Evolutionary conservation across 1,140 invertebrate genomes (phyloP).

Genomic region (Himalopsyche phryganea): DNA sequence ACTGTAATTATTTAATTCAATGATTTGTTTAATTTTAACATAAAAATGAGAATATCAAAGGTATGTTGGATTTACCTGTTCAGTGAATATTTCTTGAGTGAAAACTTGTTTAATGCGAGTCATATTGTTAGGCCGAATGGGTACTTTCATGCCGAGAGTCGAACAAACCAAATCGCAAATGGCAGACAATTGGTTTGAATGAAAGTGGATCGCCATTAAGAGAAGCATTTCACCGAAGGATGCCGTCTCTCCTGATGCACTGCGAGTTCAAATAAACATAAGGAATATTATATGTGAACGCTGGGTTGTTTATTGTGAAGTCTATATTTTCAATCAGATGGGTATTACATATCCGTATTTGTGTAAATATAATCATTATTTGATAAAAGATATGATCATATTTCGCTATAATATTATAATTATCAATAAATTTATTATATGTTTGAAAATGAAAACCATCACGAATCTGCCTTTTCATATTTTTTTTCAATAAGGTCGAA

Average conservation of each 20-base stretch:
- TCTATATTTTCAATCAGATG: too few relatives aligned
- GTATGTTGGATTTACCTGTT: slow-evolving; percentile 66
- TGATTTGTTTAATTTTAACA: slow-evolving; percentile 10
- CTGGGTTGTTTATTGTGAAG: too few relatives aligned
- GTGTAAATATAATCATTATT: too few relatives aligned
- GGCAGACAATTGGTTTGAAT: slow-evolving; percentile 87
- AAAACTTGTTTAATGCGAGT: slow-evolving; percentile 92
- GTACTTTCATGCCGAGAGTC: slow-evolving; percentile 92
- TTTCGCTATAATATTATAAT: too few relatives aligned
- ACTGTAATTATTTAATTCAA: background rate
- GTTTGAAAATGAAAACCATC: too few relatives aligned
- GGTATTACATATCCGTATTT: too few relatives aligned
- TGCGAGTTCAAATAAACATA: slow-evolving; percentile 39
- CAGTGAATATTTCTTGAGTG: slow-evolving; percentile 95
- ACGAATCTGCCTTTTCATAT: too few relatives aligned
- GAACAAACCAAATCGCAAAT: slow-evolving; percentile 91
- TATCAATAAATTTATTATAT: too few relatives aligned
- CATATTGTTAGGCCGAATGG: slow-evolving; percentile 86
- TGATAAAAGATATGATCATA: too few relatives aligned
- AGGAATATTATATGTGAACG: too few relatives aligned
- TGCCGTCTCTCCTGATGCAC: slow-evolving; percentile 71
- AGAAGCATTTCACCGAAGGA: slow-evolving; percentile 96
- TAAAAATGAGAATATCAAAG: background rate
- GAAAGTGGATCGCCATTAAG: slow-evolving; percentile 94
- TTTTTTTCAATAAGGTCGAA: too few relatives aligned